A percentile compares a stretch with the other conserved stretches of the same genome.
phyloP scores from a whole-genome alignment of 2,113 vertebrate species.

The Galeopterus variegatus region DNA sequence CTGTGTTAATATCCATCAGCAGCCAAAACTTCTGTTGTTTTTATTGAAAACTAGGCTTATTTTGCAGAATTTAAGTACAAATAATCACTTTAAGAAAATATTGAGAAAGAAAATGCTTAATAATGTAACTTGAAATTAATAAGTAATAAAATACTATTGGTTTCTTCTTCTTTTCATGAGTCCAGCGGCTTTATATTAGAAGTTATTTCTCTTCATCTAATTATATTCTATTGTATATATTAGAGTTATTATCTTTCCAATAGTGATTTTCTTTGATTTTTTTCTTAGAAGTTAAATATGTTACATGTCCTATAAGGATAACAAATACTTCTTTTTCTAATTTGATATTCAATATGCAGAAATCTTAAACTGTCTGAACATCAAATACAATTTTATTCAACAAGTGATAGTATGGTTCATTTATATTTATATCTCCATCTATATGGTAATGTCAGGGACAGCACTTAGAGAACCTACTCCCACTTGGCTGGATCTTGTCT shows the following conservation, averaged over 20 bases:
- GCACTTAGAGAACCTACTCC: constrained; percentile 39
- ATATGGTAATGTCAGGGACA: constrained; percentile 63
- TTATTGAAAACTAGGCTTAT: neutral
- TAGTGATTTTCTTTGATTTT: constrained; percentile 58
- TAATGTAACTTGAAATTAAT: neutral
- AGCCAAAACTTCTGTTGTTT: neutral
- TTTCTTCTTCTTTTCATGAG: neutral
- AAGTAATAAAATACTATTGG: neutral
- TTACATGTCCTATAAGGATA: neutral
- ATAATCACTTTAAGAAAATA: constrained; percentile 11
- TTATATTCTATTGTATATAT: neutral
- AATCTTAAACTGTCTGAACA: constrained; percentile 71
- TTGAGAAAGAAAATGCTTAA: neutral
- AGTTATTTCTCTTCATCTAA: neutral
- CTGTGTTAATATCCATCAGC: neutral
- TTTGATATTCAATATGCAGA: constrained; percentile 66
- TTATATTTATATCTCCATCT: constrained; percentile 77
- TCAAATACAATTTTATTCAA: constrained; percentile 73
- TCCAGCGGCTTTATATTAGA: neutral
- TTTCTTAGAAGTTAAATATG: constrained; percentile 56
- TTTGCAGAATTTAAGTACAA: neutral
- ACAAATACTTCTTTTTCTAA: constrained; percentile 47
- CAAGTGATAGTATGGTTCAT: constrained; percentile 62
- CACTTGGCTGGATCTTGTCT: constrained; percentile 62
- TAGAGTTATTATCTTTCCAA: constrained; percentile 6